phyloP scores from a whole-genome alignment of 2,888 invertebrate genomes.

The Chelonus formosanus region DNA sequence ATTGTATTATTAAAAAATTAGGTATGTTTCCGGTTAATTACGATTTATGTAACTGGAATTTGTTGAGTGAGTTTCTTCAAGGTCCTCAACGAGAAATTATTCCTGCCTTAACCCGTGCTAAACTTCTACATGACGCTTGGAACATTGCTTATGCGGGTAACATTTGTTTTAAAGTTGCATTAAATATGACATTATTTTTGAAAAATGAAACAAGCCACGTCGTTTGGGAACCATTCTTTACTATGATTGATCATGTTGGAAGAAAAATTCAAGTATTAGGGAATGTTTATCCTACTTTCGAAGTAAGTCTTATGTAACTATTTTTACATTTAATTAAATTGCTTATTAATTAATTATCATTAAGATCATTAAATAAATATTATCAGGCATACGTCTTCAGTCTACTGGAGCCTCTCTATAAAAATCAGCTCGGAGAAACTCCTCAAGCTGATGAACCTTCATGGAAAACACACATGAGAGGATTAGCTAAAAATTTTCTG shows the following conservation, averaged over 20 bases:
- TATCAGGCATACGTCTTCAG: constrained; percentile 75
- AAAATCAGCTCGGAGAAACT: constrained; percentile 71
- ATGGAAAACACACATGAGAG: constrained; percentile 75
- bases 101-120: constrained; percentile 78
- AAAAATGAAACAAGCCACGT: constrained; percentile 77
- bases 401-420: constrained; percentile 75
- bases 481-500: constrained; percentile 76
- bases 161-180: constrained; percentile 77
- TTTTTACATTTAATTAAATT: too few relatives aligned
- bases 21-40: constrained; percentile 87
- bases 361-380: background rate
- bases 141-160: constrained; percentile 82
- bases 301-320: constrained; percentile 66
- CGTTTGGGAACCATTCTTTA: constrained; percentile 85
- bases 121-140: constrained; percentile 81
- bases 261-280: constrained; percentile 75
- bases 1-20: constrained; percentile 49
- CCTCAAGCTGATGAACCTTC: constrained; percentile 71
- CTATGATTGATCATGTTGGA: constrained; percentile 83
- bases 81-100: constrained; percentile 65
- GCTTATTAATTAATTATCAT: background rate
- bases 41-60: constrained; percentile 79
- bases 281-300: constrained; percentile 74
- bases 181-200: constrained; percentile 82
- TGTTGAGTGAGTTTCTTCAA: constrained; percentile 73